Base-by-base conservation (phyloP, 2,113 vertebrate genomes). In the Mormyrus lacerda region DNA sequence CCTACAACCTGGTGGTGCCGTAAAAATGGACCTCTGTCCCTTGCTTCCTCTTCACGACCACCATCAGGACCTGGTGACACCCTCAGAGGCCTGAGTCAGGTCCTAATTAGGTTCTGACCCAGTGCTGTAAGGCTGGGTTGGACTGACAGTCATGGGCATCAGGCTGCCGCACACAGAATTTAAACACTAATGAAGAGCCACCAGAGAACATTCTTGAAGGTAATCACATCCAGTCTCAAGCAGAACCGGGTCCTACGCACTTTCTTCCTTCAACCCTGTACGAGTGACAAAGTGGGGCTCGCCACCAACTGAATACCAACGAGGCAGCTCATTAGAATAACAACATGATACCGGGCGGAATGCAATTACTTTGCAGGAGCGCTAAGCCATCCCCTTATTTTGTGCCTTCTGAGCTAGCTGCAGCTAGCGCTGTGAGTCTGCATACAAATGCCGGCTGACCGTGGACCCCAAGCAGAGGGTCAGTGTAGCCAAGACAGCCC, bases 141-240 rank as follows among this genome's bases (percentile, higher is more conserved):
- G 13, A 61, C 15, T n/a, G n/a, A n/a, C n/a, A n/a, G n/a, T n/a
- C n/a, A n/a, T n/a, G n/a, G n/a, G 79, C 48, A 31, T 19, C 3
- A 15, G 89, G 50, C 84, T 48, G 15, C 86, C 17, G 65, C 44
- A 31, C 85, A 65, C 15, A 45, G 86, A 35, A 89, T 89, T 85
- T 85, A 55, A 39, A 42, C 82, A 15, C 58, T 89, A 91, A 90
- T 91, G 87, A 89, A 89, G 79, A 87, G 27, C 90, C 61, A 58
- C 61, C 69, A 87, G 89, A 51, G 21, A 86, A 50, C 44, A 42
- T 42, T 86, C 48, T 51, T 51, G 48, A 35, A 35, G 47, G 31
- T 35, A 84, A 53, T 51, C 85, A n/a, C 4, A 31, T n/a, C n/a
- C 84, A 31, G n/a, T 42, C 31, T 53, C 85, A 55, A 27, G 47